Evolutionary conservation across 2,797 vertebrate genomes (phyloP), one percentile per base, ranked within the genome.

Genomic region (Oreonectes daqikongensis): DNA sequence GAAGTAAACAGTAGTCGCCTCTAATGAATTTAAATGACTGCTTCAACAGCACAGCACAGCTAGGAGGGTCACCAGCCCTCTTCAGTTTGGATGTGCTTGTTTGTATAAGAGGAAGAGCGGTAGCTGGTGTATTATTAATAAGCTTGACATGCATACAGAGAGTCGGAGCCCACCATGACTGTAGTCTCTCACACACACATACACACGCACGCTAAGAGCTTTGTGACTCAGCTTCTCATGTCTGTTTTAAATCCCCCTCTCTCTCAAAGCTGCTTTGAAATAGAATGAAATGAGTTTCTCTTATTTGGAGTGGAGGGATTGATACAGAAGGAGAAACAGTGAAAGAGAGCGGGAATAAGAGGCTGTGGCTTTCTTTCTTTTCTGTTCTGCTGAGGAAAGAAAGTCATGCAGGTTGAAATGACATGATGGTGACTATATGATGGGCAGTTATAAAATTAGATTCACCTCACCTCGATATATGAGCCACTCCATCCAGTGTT

Each of bases 401-500:
- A 3, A 12, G 40, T 14, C 0, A 42, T 12, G 12, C 40, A 42
- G 40, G 12, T 42, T 42, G 12, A 42, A 4, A 42, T 14, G 40
- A 14, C 40, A 42, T 1, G 11, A 42, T 12, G 1, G 2, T 42
- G 12, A 42, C 12, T 4, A 4, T 12, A 10, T 15, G 10, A 12
- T 42, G 40, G 32, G 32, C 32, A 1, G 32, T 35, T 35, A 35
- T 35, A 35, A 8, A 80, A 72, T 61, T 42, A 69, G 53, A 60
- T 28, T 74, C 32, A 50, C 15, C 53, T 85, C 79, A 99, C 98
- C 98, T 96, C 97, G 89, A 83, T 99, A 99, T 76, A 97, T 94
- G 81, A 98, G 96, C 98, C 98, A 99, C 84, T 99, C 98, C 92
- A 99, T 95, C 98, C 97, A 99, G 89, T 98, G 96, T 86, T 99